Evolutionary conservation across 2,888 invertebrate genomes (phyloP).

Genomic region (Erynnis tages): DNA sequence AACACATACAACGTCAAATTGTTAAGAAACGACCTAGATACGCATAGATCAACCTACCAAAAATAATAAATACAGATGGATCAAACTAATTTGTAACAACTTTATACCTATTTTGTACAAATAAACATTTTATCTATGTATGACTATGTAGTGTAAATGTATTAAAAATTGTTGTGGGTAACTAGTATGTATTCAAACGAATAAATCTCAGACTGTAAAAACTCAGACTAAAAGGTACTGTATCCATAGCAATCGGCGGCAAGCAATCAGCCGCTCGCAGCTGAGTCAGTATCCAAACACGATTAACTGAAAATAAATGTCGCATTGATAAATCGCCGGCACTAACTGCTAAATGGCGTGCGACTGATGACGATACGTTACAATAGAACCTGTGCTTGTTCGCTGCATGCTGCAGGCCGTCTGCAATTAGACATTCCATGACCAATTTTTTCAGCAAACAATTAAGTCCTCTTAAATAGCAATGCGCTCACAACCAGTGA

Average conservation of each 20-base stretch:
- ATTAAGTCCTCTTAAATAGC: background rate
- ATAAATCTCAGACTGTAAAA: no score
- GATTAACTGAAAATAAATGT: constrained; percentile 76
- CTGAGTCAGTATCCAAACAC: constrained; percentile 51
- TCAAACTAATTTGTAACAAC: no score
- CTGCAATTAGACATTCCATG: background rate
- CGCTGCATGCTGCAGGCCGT: background rate
- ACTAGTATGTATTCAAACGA: no score
- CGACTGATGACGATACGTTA: constrained; percentile 57
- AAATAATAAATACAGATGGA: no score
- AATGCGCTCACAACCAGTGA: no score
- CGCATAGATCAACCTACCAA: no score
- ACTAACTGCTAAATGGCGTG: constrained; percentile 80
- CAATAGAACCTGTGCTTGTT: constrained; percentile 42
- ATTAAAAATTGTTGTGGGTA: no score
- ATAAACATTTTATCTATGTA: no score
- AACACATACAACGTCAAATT: no score
- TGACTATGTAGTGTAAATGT: no score
- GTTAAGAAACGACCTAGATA: no score
- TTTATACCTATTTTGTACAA: no score
- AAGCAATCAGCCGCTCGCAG: constrained; percentile 11
- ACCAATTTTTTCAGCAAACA: background rate
- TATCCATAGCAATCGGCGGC: constrained; percentile 1
- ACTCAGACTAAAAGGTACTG: background rate
- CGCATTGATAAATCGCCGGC: constrained; percentile 71